Conservation (phyloP, 2,888 invertebrate species). For the Mythimna lalbum region DNA sequence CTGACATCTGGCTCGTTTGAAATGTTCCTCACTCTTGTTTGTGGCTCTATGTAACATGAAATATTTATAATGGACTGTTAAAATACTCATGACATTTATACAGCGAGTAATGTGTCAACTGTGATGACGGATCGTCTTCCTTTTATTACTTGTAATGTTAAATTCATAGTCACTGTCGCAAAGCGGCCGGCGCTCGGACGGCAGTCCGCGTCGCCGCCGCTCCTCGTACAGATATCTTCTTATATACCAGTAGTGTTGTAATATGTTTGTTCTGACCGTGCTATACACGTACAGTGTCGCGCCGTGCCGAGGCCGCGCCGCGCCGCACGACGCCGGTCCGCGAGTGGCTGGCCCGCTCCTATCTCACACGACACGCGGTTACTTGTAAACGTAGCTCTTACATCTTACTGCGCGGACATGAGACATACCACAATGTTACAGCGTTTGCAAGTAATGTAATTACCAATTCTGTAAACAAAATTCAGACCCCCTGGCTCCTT, state of each 20-base stretch:
- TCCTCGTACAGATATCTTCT: conserved; percentile 32
- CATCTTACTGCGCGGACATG: conserved; percentile 13
- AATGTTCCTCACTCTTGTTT: conserved; percentile 6
- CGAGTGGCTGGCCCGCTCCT: conserved; percentile 61
- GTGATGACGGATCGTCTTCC: conserved; percentile 9
- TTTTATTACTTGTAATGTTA: conserved; percentile 11
- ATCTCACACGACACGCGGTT: conserved; percentile 22
- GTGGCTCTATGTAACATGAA: conserved; percentile 22
- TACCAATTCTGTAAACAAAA: conserved; percentile 55
- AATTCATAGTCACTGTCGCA: conserved; percentile 28
- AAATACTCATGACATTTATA: conserved; percentile 45
- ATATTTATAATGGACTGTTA: conserved; percentile 37
- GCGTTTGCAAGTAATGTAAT: conserved; percentile 41
- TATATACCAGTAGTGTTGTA: conserved; percentile 26
- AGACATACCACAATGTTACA: conserved; percentile 17
- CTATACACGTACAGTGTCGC: background rate
- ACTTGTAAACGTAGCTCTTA: conserved; percentile 44
- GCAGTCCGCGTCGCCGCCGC: conserved; percentile 4
- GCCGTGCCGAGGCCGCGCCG: too few relatives aligned
- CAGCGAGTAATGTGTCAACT: conserved; percentile 24
- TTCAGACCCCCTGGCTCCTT: conserved; percentile 55
- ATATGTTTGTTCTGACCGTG: conserved; percentile 14
- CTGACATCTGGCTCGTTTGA: background rate
- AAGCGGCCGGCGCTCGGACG: conserved; percentile 32
- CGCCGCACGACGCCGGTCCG: conserved; percentile 10